These are phyloP conservation scores for Baccha elongata DNA, from an alignment of 2,888 invertebrate genomes.

Conservation along the genomic window DNA sequence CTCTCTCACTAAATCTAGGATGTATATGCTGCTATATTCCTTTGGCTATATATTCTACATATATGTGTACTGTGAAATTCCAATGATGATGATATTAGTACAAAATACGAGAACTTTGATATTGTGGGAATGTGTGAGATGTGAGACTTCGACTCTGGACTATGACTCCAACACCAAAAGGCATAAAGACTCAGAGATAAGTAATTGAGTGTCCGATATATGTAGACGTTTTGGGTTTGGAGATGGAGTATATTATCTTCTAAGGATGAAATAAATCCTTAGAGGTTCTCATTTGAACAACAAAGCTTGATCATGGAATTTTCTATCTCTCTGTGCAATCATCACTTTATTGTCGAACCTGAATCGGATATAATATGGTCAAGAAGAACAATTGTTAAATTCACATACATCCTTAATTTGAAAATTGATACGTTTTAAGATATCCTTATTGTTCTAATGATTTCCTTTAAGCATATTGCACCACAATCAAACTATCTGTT, in stretches of 20 bases:
- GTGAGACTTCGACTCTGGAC: conserved; percentile 6
- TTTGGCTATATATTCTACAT: too few species aligned
- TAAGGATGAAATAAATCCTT: conserved; percentile 62
- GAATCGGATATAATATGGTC: conserved; percentile 22
- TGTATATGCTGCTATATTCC: conserved; percentile 43
- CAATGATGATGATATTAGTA: conserved; percentile 56
- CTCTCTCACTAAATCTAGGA: conserved; percentile 12
- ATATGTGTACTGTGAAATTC: conserved; percentile 55
- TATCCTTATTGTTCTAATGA: conserved; percentile 37
- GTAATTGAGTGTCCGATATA: conserved; percentile 65
- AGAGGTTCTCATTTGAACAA: conserved; percentile 66
- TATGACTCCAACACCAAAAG: conserved; percentile 28
- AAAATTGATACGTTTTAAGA: conserved; percentile 14
- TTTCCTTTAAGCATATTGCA: conserved; percentile 43
- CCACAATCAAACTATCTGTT: too few species aligned
- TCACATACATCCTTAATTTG: conserved; percentile 29
- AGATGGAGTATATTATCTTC: conserved; percentile 27
- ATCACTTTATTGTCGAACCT: conserved; percentile 50
- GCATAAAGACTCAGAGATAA: conserved; percentile 51
- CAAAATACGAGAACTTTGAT: conserved; percentile 14
- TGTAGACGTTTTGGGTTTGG: conserved; percentile 26
- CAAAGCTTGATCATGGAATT: conserved; percentile 34
- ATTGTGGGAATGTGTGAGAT: background rate
- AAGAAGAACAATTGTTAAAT: conserved; percentile 27
- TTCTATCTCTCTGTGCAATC: conserved; percentile 61